These are phyloP conservation scores for Sycophila sp. DNA, from an alignment of 1,140 invertebrate species.

Conservation along the genomic window DNA sequence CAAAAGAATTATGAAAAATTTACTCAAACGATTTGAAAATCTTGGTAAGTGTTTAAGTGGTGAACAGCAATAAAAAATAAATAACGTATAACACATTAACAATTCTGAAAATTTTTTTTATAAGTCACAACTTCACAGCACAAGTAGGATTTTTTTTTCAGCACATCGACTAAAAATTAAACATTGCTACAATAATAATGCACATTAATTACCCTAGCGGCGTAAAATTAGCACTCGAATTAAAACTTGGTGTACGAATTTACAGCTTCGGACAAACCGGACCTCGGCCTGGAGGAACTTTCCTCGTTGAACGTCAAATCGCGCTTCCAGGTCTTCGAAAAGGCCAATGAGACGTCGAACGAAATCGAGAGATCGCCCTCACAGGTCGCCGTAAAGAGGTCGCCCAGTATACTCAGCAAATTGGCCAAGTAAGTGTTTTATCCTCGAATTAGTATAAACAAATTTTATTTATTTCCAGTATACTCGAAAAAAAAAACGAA, in stretches of 20 bases:
- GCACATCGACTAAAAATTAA: background rate
- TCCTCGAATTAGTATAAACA: too few species aligned
- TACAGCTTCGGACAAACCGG: slow-evolving; percentile 87
- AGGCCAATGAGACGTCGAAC: slow-evolving; percentile 63
- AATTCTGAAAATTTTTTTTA: too few species aligned
- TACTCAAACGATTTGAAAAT: too few species aligned
- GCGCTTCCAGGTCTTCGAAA: slow-evolving; percentile 87
- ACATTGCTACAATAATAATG: background rate
- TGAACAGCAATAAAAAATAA: too few species aligned
- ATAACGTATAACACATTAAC: too few species aligned
- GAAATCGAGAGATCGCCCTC: slow-evolving; percentile 71
- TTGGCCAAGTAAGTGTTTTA: slow-evolving; percentile 76
- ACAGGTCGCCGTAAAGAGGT: slow-evolving; percentile 75
- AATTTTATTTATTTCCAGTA: too few species aligned
- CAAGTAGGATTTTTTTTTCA: too few species aligned
- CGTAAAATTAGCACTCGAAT: too few species aligned
- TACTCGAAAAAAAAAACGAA: too few species aligned
- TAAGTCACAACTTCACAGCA: background rate
- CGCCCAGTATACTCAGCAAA: slow-evolving; percentile 82
- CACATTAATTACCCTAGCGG: background rate
- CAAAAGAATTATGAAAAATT: too few species aligned
- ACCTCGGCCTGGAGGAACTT: slow-evolving; percentile 86
- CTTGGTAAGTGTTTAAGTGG: too few species aligned
- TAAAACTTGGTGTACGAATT: too few species aligned
- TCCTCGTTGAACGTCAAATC: slow-evolving; percentile 85